phyloP scores from a whole-genome alignment of 2,888 invertebrate genomes.

The Scaptomyza polygonia region DNA sequence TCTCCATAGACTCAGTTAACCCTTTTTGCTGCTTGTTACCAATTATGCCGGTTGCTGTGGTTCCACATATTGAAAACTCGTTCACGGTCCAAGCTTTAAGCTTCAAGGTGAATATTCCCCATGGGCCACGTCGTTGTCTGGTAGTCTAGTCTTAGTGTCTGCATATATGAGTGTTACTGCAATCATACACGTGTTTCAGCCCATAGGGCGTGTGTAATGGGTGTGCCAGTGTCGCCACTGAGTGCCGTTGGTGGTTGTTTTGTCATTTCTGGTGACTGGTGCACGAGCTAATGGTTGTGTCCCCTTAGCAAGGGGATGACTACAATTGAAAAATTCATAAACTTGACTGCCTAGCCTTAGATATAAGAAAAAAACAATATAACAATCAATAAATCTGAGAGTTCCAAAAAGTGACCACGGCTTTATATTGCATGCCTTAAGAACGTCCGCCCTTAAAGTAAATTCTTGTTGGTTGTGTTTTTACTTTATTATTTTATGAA shows the following conservation, averaged over 20 bases:
- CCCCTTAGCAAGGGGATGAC: conserved; percentile 9
- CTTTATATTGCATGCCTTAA: background rate
- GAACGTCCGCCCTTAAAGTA: background rate
- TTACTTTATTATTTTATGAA: background rate
- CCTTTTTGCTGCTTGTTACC: conserved; percentile 15
- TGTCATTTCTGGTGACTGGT: conserved; percentile 31
- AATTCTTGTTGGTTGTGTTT: no score
- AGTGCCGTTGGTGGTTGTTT: conserved; percentile 33
- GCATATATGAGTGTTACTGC: conserved; percentile 38
- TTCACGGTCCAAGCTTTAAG: conserved; percentile 8
- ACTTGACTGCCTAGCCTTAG: conserved; percentile 31
- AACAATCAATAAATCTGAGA: conserved; percentile 48
- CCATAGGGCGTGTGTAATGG: conserved; percentile 26
- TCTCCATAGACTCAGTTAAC: conserved; percentile 8
- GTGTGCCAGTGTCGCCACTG: conserved; percentile 35
- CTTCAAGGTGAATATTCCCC: conserved; percentile 46
- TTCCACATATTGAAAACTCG: conserved; percentile 27
- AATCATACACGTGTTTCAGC: conserved; percentile 33
- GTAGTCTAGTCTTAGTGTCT: conserved; percentile 15
- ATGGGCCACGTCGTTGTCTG: conserved; percentile 2
- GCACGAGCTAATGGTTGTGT: conserved; percentile 41
- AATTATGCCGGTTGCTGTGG: conserved; percentile 61
- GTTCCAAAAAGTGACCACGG: conserved; percentile 2
- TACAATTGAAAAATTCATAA: conserved; percentile 26
- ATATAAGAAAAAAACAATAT: background rate